A percentile compares a stretch with the other conserved stretches of the same genome.
Evolutionary conservation across 2,113 vertebrate species (phyloP).

Genomic region (Propithecus coquereli): DNA sequence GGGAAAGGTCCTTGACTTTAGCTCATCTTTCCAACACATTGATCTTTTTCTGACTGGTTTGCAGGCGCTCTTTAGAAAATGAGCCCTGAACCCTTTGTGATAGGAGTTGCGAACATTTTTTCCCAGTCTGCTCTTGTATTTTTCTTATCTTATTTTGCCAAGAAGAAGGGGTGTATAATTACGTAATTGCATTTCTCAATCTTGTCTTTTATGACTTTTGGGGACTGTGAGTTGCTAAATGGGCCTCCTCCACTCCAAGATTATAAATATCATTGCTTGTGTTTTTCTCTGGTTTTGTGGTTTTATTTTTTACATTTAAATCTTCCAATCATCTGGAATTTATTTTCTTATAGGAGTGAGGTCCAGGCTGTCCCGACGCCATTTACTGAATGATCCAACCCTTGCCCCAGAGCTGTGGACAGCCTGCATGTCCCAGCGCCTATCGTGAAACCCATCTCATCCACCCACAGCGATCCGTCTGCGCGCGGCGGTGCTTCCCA

Average conservation of each 20-base stretch:
- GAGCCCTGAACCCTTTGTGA: background rate
- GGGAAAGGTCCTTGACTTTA: background rate
- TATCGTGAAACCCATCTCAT: background rate
- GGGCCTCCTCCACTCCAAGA: background rate
- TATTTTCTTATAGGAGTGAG: background rate
- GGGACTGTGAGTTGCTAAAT: background rate
- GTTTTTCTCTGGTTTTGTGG: conserved; percentile 25
- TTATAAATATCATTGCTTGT: background rate
- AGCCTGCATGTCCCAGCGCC: background rate
- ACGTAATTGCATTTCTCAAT: background rate
- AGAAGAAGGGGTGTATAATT: background rate
- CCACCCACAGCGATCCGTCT: background rate
- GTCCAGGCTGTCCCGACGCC: background rate
- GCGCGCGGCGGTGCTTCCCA: background rate
- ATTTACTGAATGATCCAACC: background rate
- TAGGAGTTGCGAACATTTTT: background rate
- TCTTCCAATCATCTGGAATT: conserved; percentile 31
- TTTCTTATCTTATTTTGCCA: background rate
- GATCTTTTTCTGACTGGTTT: background rate
- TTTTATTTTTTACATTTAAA: conserved; percentile 41
- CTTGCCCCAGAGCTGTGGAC: background rate
- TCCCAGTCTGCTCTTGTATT: background rate
- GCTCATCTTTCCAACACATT: background rate
- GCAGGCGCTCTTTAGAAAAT: background rate
- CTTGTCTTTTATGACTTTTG: conserved; percentile 5